Percentiles rank a stretch among this genome's conserved stretches.
phyloP scores from a whole-genome alignment of 2,888 invertebrate genomes.

The Sylvicola cinctus region DNA sequence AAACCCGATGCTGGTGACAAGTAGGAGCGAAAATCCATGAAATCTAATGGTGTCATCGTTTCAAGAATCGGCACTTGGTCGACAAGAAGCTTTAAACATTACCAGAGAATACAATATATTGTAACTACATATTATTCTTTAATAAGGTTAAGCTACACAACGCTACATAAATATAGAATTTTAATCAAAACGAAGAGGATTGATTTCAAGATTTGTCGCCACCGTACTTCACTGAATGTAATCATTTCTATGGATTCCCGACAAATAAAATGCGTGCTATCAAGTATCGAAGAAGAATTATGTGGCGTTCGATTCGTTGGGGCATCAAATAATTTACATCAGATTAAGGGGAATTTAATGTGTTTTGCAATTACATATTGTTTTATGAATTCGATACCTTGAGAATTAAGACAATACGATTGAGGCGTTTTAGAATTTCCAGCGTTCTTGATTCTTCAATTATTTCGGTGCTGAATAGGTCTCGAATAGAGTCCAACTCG shows the following conservation, averaged over 20 bases:
- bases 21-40: slow-evolving; percentile 91
- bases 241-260: too few species aligned
- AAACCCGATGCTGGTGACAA: slow-evolving; percentile 93
- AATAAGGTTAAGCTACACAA: too few species aligned
- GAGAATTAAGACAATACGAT: slow-evolving; percentile 78
- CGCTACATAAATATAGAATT: too few species aligned
- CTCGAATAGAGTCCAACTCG: slow-evolving; percentile 83
- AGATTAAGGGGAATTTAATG: too few species aligned
- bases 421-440: slow-evolving; percentile 77
- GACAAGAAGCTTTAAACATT: slow-evolving; percentile 50
- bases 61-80: slow-evolving; percentile 96
- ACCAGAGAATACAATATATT: slow-evolving; percentile 2
- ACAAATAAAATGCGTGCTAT: too few species aligned
- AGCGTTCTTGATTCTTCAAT: slow-evolving; percentile 83
- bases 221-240: too few species aligned
- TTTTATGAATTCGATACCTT: slow-evolving; percentile 50
- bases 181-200: too few species aligned
- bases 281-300: too few species aligned
- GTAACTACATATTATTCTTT: slow-evolving; percentile 8
- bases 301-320: too few species aligned
- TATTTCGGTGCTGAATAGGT: slow-evolving; percentile 49
- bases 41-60: slow-evolving; percentile 97
- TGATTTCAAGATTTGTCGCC: too few species aligned
- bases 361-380: too few species aligned
- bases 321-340: too few species aligned